Percentiles rank a stretch among this genome's conserved stretches.
Conservation (phyloP, 2,797 vertebrate species). For the Pangasius macronema region DNA sequence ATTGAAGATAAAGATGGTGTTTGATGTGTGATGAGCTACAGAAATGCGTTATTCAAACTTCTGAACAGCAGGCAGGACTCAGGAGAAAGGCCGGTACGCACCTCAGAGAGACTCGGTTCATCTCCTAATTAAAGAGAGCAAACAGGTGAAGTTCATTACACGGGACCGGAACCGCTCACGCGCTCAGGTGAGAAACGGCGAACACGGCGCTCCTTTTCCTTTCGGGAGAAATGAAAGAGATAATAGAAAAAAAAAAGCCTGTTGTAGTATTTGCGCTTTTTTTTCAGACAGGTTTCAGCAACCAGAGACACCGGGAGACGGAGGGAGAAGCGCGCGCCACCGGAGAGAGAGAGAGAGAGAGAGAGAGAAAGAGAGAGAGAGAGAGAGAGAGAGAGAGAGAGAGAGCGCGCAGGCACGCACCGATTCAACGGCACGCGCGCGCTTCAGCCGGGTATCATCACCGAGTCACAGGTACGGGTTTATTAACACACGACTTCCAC, state of each 20-base stretch:
- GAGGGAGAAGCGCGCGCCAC: background rate
- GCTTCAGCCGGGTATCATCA: background rate
- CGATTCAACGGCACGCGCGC: background rate
- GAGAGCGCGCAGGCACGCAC: background rate
- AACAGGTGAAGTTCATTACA: conserved; percentile 4
- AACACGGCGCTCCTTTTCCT: background rate
- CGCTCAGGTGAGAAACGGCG: background rate
- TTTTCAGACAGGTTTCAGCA: background rate
- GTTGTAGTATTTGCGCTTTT: background rate
- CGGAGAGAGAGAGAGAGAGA: too few species aligned
- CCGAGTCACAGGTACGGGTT: background rate
- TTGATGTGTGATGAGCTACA: too few species aligned
- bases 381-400: too few species aligned
- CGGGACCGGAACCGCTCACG: background rate
- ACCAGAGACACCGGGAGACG: background rate
- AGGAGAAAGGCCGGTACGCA: background rate
- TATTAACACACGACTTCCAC: background rate
- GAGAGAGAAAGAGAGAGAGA: too few species aligned
- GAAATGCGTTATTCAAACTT: background rate
- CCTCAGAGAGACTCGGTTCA: background rate
- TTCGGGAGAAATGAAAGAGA: background rate
- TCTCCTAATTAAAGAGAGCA: background rate
- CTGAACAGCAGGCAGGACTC: background rate
- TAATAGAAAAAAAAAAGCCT: background rate
- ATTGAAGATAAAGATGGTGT: background rate